Base-by-base conservation (phyloP, 2,113 vertebrate species). In the Microtus richardsoni region DNA sequence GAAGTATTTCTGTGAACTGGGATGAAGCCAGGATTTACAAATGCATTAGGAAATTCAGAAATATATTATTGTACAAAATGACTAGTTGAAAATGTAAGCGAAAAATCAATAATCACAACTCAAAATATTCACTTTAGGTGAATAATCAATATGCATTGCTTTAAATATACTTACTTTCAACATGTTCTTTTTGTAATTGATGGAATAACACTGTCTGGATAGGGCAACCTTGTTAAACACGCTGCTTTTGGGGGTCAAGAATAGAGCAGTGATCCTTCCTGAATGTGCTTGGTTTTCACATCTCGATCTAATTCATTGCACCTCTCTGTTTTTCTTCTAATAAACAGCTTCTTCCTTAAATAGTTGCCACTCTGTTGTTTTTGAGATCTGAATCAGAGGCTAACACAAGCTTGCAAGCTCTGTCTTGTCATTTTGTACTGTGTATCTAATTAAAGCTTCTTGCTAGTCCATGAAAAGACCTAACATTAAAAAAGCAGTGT, bases 361-460 rank as follows among this genome's bases (percentile, higher is more conserved):
- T 95, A 78, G 28, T 86, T 82, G 85, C 93, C 91, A 96, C 97
- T 91, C 87, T 93, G 89, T 86, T n/a, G 91, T 97, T 92, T 96
- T 66, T 95, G 95, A 97, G 95, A 96, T 49, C 58, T 86, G 93
- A 91, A 89, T 98, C 92, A 93, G 91, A 87, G 93, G 71, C 91
- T 93, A 96, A 49, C 54, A 73, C 89, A 95, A 89, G 83, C 83
- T 68, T 91, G 87, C 93, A 58, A 91, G 47, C 74, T 95, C 28
- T 49, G 95, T 96, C 97, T 97, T 97, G 90, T 93, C 87, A 54
- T 92, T 96, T 97, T 95, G 92, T 95, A 47, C 88, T 66, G 16
- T 84, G 70, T 87, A 96, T 95, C 93, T 97, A 98, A 98, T 96
- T 94, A 98, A 97, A 89, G 88, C 93, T 96, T 96, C 92, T 94